These are phyloP conservation scores for Eueremaeus valkanovi DNA, from an alignment of 2,888 invertebrate species.

Conservation along the genomic window DNA sequence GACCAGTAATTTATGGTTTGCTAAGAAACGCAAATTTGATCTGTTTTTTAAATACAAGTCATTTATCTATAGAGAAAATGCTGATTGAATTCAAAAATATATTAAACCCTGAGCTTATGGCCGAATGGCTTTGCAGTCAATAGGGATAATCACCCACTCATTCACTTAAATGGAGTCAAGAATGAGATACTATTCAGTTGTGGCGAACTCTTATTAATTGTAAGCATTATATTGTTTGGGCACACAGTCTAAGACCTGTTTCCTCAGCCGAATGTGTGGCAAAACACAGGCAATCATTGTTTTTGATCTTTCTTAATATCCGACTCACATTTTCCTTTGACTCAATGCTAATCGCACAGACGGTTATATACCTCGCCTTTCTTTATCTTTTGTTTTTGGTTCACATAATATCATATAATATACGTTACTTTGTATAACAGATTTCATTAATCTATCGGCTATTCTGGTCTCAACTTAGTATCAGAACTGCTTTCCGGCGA, in stretches of 20 bases:
- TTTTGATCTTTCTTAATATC: background rate
- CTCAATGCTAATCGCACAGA: background rate
- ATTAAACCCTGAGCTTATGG: background rate
- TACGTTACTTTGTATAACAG: no score
- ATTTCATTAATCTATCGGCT: background rate
- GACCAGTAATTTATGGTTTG: no score
- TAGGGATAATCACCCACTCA: slow-evolving; percentile 10
- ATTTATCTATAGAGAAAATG: no score
- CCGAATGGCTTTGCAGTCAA: background rate
- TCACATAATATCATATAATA: no score
- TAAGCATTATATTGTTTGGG: slow-evolving; percentile 1
- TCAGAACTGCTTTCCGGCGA: background rate
- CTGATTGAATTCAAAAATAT: no score
- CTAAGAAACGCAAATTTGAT: no score
- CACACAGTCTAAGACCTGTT: background rate
- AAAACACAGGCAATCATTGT: background rate
- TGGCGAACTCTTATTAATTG: background rate
- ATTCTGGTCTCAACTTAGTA: background rate
- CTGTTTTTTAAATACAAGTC: no score
- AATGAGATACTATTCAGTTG: no score
- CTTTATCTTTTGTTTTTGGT: background rate
- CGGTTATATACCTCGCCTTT: slow-evolving; percentile 1
- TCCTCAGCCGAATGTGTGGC: background rate
- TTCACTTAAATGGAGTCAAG: background rate
- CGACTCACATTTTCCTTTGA: background rate